These are phyloP conservation scores for Rhea pennata DNA, from an alignment of 2,113 vertebrate genomes.

Conservation along the genomic window DNA sequence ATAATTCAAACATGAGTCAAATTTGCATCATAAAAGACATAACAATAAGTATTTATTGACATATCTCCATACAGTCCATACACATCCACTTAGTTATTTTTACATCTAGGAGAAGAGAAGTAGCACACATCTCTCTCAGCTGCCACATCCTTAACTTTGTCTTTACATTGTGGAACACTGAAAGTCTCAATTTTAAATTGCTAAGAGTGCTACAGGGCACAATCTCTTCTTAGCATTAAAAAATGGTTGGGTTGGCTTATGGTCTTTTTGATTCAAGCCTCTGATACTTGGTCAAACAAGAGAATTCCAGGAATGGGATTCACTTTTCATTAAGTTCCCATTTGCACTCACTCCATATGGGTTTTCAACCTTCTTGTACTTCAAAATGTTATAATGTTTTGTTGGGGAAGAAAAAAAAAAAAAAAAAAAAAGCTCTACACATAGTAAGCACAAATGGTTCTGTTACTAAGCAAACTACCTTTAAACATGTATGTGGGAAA, in stretches of 20 bases:
- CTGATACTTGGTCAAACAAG: conserved; percentile 32
- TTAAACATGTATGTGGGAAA: conserved; percentile 13
- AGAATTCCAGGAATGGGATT: conserved; percentile 24
- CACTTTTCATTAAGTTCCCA: conserved; percentile 54
- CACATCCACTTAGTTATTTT: rapidly evolving
- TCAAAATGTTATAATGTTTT: not conserved
- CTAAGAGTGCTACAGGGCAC: not conserved
- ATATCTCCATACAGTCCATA: rapidly evolving
- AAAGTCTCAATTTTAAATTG: not conserved
- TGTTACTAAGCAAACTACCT: not conserved
- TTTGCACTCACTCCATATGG: conserved; percentile 47
- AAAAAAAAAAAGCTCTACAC: conserved; percentile 5
- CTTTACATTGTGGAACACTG: not conserved
- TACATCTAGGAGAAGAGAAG: not conserved
- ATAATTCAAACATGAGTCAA: conserved; percentile 13
- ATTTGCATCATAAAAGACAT: not conserved
- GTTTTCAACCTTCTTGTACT: conserved; percentile 15
- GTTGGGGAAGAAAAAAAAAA: not conserved
- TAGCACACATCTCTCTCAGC: not conserved
- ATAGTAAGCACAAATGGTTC: not conserved
- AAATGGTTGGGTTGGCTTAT: not conserved
- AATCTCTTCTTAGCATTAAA: not conserved
- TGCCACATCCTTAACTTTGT: not conserved
- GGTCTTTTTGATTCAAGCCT: conserved; percentile 4
- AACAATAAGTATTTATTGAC: not conserved